These are phyloP conservation scores for Dynastes maya DNA, from an alignment of 2,888 invertebrate genomes.

Conservation along the genomic window DNA sequence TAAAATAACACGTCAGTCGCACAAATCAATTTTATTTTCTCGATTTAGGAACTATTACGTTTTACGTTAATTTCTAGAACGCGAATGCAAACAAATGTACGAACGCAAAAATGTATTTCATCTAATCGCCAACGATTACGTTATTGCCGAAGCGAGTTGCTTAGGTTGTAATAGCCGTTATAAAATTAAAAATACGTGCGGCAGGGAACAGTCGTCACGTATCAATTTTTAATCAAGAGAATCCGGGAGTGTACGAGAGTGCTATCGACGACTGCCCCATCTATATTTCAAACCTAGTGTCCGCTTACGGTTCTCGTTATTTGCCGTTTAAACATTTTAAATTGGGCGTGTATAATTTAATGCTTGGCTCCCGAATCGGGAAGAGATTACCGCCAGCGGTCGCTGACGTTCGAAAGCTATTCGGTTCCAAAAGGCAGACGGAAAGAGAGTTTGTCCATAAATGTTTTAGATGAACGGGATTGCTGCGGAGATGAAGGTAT, in stretches of 20 bases:
- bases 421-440: slow-evolving; percentile 14
- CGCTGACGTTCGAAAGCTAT: slow-evolving; percentile 36
- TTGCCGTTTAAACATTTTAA: slow-evolving; percentile 51
- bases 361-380: slow-evolving; percentile 19
- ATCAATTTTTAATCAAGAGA: slow-evolving; percentile 36
- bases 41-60: too few relatives aligned
- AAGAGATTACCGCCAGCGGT: slow-evolving; percentile 38
- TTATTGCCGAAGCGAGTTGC: background rate
- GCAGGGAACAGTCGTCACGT: slow-evolving; percentile 4
- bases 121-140: background rate
- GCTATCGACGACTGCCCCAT: slow-evolving; percentile 33
- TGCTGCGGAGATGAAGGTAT: slow-evolving; percentile 46
- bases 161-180: slow-evolving; percentile 2
- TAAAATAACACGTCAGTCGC: too few relatives aligned
- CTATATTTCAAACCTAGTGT: slow-evolving; percentile 38
- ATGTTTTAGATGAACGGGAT: slow-evolving; percentile 41
- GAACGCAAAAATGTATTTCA: too few relatives aligned
- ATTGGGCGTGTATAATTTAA: slow-evolving; percentile 46
- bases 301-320: slow-evolving; percentile 49
- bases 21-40: too few relatives aligned
- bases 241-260: background rate
- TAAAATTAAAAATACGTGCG: slow-evolving; percentile 36
- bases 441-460: slow-evolving; percentile 35
- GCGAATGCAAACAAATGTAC: too few relatives aligned
- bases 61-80: too few relatives aligned